phyloP scores from a whole-genome alignment of 2,113 vertebrate species.

The Leucoraja erinaceus region DNA sequence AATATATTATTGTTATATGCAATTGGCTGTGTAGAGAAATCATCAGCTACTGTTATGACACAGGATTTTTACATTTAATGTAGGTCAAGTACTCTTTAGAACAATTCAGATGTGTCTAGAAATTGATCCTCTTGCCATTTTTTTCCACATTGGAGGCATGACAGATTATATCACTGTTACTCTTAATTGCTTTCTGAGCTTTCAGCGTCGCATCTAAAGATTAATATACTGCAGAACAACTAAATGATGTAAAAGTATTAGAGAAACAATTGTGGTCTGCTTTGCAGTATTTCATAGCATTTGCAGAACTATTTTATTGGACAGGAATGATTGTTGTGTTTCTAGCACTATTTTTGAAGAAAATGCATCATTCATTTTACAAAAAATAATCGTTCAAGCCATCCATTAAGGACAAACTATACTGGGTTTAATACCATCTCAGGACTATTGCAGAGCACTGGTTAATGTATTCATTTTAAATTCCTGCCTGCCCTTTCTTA shows the following conservation, averaged over 20 bases:
- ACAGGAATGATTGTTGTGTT: neutral
- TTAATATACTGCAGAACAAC: neutral
- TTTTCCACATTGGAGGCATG: neutral
- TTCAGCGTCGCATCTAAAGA: neutral
- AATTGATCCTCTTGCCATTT: neutral
- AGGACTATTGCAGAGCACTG: neutral
- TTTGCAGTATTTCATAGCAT: neutral
- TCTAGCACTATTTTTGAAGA: neutral
- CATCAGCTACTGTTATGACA: neutral
- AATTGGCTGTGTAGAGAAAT: neutral
- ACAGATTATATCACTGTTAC: neutral
- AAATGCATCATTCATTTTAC: neutral
- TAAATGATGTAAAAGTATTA: neutral
- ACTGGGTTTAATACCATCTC: neutral
- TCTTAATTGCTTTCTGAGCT: neutral
- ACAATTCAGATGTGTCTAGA: neutral
- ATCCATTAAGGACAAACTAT: neutral
- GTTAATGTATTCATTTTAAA: constrained; percentile 7
- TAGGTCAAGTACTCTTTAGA: neutral
- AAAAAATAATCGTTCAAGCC: neutral
- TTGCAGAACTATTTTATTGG: neutral
- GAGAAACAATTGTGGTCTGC: neutral
- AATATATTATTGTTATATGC: neutral
- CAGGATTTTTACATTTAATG: neutral
- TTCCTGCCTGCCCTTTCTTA: neutral